Percentiles rank a stretch among this genome's conserved stretches.
phyloP scores from a whole-genome alignment of 2,797 vertebrate genomes.

The Podarcis siculus region DNA sequence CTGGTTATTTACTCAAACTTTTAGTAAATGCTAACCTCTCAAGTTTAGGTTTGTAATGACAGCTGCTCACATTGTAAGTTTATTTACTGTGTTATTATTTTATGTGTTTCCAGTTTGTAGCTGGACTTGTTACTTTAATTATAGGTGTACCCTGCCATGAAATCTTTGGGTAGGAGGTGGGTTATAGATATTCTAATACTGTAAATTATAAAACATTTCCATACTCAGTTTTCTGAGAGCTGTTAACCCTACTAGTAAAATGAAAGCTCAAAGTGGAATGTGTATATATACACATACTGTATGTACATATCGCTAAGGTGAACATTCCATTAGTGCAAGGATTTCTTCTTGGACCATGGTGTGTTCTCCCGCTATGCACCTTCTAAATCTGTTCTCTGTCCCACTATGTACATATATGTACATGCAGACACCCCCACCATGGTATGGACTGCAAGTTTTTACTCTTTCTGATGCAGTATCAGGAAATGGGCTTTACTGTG shows the following conservation, averaged over 20 bases:
- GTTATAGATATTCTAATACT: neutral
- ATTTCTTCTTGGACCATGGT: too few relatives aligned
- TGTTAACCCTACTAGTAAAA: neutral
- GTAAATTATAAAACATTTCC: neutral
- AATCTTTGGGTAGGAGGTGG: neutral
- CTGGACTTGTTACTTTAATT: too few relatives aligned
- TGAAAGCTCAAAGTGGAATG: too few relatives aligned
- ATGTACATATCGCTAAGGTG: too few relatives aligned
- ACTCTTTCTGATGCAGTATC: neutral
- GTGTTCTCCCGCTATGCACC: too few relatives aligned
- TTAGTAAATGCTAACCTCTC: too few relatives aligned
- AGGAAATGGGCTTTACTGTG: slow-evolving; percentile 42
- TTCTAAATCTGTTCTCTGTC: too few relatives aligned
- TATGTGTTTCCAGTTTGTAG: neutral
- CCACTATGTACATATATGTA: neutral
- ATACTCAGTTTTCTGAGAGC: neutral
- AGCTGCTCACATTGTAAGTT: neutral
- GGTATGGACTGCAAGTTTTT: slow-evolving; percentile 14
- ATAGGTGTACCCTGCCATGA: neutral
- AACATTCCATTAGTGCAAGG: too few relatives aligned
- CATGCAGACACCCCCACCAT: too few relatives aligned
- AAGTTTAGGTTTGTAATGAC: too few relatives aligned
- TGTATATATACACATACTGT: neutral
- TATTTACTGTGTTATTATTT: neutral
- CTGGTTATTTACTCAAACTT: too few relatives aligned